Evolutionary conservation across 2,888 invertebrate species (phyloP).

Genomic region (Encarsia formosa): DNA sequence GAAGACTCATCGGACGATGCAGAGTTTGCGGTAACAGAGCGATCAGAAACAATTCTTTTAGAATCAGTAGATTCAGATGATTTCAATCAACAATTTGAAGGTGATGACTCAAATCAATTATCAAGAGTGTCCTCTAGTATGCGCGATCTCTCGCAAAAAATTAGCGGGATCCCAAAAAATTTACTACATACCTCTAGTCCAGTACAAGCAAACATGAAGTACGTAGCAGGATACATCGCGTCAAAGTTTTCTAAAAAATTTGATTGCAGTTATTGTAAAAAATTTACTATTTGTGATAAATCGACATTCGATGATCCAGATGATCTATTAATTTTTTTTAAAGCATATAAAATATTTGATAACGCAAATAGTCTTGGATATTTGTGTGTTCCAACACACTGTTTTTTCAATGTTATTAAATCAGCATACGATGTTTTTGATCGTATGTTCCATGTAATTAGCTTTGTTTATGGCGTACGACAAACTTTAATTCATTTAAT

Average conservation of each 20-base stretch:
- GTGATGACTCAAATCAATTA: background rate
- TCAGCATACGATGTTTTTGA: background rate
- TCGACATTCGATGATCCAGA: background rate
- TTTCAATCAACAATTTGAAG: too few relatives aligned
- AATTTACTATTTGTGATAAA: background rate
- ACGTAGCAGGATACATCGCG: conserved; percentile 3
- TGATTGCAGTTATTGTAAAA: background rate
- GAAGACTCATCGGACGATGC: too few relatives aligned
- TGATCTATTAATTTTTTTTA: background rate
- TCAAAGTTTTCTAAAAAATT: conserved; percentile 1
- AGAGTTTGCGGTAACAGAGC: too few relatives aligned
- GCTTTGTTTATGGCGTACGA: background rate
- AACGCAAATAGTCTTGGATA: background rate
- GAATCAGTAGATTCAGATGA: too few relatives aligned
- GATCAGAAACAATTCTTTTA: too few relatives aligned
- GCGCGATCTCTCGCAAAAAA: background rate
- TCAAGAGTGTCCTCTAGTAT: background rate
- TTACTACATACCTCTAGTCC: background rate
- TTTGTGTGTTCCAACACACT: background rate
- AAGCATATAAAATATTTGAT: background rate
- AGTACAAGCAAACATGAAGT: background rate
- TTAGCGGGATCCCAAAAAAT: background rate
- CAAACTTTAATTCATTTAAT: background rate
- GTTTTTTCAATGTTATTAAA: background rate
- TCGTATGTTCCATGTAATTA: background rate